Evolutionary conservation across 2,888 invertebrate species (phyloP).

Genomic region (Helicoverpa assulta): DNA sequence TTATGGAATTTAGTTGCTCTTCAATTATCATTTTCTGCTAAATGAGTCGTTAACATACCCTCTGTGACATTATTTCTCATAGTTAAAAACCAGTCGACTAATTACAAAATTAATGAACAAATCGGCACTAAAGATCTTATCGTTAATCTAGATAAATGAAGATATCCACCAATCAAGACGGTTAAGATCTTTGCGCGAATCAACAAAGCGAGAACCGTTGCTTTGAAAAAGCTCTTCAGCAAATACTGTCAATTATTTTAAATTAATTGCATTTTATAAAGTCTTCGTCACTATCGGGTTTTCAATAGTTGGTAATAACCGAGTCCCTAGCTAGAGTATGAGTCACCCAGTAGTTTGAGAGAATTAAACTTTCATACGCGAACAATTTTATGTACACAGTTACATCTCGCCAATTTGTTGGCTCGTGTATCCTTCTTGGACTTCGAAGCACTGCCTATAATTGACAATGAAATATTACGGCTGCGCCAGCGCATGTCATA

Average conservation of each 20-base stretch:
- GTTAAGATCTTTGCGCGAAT: constrained; percentile 28
- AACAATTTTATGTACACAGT: constrained; percentile 60
- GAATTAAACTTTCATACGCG: constrained; percentile 54
- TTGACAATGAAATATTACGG: constrained; percentile 58
- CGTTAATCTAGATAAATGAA: constrained; percentile 47
- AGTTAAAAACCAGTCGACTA: constrained; percentile 28
- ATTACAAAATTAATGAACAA: constrained; percentile 28
- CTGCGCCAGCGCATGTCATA: constrained; percentile 24
- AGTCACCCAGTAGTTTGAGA: constrained; percentile 47
- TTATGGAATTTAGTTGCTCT: not conserved
- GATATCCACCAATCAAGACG: constrained; percentile 31
- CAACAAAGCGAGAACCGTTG: constrained; percentile 51
- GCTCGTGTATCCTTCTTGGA: constrained; percentile 53
- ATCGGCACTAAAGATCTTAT: constrained; percentile 43
- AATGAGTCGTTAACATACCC: constrained; percentile 10
- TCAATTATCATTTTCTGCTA: not conserved
- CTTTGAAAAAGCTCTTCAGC: constrained; percentile 31
- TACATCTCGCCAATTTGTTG: constrained; percentile 68
- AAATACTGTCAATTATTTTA: constrained; percentile 55
- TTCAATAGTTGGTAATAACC: constrained; percentile 27
- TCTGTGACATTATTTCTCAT: constrained; percentile 10
- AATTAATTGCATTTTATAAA: constrained; percentile 49
- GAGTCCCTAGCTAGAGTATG: constrained; percentile 23
- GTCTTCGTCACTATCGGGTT: constrained; percentile 32
- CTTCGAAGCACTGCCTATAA: constrained; percentile 46